phyloP scores from a whole-genome alignment of 2,113 vertebrate species.

The Calyptomena viridis region DNA sequence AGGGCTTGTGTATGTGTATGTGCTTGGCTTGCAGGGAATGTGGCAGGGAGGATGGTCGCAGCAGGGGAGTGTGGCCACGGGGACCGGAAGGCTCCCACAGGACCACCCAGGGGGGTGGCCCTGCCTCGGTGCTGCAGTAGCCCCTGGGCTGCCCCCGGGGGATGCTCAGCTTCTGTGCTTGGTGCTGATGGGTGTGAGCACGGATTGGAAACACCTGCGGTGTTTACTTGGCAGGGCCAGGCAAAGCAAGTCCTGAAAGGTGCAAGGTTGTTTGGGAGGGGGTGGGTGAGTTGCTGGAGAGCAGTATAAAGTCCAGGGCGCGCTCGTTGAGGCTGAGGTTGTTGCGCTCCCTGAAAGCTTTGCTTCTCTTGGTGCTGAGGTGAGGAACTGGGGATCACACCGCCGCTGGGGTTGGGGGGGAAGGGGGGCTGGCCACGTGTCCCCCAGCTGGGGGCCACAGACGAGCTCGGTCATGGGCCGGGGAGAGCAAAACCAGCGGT shows the following conservation, averaged over 20 bases:
- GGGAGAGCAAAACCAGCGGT: background rate
- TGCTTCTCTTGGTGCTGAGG: background rate
- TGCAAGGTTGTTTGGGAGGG: background rate
- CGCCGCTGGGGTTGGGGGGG: accelerated
- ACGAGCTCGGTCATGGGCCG: background rate
- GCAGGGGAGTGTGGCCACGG: accelerated
- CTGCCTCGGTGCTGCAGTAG: accelerated
- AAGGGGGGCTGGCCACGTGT: accelerated
- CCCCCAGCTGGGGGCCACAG: background rate
- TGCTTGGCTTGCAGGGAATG: background rate
- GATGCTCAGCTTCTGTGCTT: accelerated
- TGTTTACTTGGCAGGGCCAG: background rate
- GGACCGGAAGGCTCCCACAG: background rate
- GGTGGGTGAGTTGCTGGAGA: background rate
- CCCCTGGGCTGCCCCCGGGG: background rate
- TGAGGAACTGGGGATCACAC: background rate
- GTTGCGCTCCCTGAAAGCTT: background rate
- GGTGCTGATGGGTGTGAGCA: background rate
- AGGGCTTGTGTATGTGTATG: too few relatives aligned
- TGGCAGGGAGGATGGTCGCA: background rate
- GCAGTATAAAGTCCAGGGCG: slow-evolving; percentile 52
- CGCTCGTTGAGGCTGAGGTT: accelerated
- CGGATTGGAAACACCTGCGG: background rate
- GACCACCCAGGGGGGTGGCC: background rate
- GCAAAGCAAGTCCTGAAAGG: background rate